Percentiles rank a stretch among this genome's conserved stretches.
Conservation (phyloP, 2,797 vertebrate species). For the Arctocebus calabarensis region DNA sequence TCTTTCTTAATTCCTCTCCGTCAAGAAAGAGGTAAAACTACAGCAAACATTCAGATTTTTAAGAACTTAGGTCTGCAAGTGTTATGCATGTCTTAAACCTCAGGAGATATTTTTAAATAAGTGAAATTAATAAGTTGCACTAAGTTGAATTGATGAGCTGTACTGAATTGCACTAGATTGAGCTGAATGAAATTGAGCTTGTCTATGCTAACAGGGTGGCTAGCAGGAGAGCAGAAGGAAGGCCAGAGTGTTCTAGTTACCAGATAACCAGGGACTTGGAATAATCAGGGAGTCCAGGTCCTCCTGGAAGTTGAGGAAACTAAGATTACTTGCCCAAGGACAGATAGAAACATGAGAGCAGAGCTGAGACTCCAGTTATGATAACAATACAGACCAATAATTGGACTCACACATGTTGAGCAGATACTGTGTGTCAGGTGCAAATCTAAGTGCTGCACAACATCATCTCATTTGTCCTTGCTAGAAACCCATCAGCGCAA, state of each 20-base stretch:
- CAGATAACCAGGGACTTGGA: neutral
- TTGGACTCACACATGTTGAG: neutral
- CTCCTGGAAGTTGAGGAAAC: neutral
- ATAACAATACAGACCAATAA: neutral
- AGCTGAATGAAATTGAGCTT: slow-evolving; percentile 6
- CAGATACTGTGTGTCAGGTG: slow-evolving; percentile 2
- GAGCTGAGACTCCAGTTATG: neutral
- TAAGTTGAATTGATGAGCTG: slow-evolving; percentile 36
- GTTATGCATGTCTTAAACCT: slow-evolving; percentile 16
- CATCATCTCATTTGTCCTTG: neutral
- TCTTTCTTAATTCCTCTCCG: slow-evolving; percentile 54
- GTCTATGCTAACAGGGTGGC: neutral
- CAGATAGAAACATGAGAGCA: neutral
- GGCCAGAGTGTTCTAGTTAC: neutral
- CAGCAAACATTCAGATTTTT: slow-evolving; percentile 50
- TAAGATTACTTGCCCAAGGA: slow-evolving; percentile 55
- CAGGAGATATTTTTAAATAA: slow-evolving; percentile 61
- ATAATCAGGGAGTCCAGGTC: neutral
- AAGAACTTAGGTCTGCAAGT: neutral
- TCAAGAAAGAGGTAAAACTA: slow-evolving; percentile 69
- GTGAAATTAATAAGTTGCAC: slow-evolving; percentile 31
- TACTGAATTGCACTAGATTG: neutral
- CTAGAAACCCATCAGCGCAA: neutral
- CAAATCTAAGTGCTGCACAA: neutral
- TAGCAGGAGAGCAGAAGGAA: neutral